These are phyloP conservation scores for Conops quadrifasciatus DNA, from an alignment of 2,888 invertebrate species.

Conservation along the genomic window DNA sequence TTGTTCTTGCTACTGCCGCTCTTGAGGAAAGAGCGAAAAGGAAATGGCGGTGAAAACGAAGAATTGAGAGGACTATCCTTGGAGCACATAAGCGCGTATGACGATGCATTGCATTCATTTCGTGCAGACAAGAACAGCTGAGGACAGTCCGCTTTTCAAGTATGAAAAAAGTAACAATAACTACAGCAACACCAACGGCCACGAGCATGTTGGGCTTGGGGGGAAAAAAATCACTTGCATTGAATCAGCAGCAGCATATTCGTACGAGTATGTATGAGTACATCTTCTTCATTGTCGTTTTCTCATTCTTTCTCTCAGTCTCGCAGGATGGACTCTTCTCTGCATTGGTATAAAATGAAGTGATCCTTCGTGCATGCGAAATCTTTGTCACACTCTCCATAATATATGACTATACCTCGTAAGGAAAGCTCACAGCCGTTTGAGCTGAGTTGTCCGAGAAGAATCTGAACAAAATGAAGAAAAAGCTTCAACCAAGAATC, in stretches of 20 bases:
- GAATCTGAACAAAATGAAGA: constrained; percentile 19
- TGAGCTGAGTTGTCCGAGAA: constrained; percentile 9
- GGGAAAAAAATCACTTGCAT: no score
- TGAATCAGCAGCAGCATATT: not conserved
- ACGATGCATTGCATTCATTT: constrained; percentile 1
- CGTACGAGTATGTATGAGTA: not conserved
- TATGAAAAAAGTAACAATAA: constrained; percentile 11
- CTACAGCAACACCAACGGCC: not conserved
- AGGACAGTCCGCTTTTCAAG: constrained; percentile 9
- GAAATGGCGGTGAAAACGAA: not conserved
- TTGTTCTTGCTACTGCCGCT: no score
- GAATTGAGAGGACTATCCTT: not conserved
- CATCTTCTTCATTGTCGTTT: not conserved
- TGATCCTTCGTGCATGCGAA: constrained; percentile 24
- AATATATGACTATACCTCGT: constrained; percentile 25
- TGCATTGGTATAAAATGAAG: not conserved
- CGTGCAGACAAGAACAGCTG: not conserved
- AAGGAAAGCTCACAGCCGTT: constrained; percentile 24
- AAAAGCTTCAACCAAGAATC: constrained; percentile 16
- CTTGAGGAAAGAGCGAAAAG: not conserved
- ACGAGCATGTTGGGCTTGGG: no score
- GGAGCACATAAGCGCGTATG: not conserved
- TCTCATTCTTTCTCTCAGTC: not conserved
- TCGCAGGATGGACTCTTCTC: no score
- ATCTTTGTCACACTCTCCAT: constrained; percentile 24